Base-by-base conservation (phyloP, 2,113 vertebrate genomes). In the Verasper variegatus region DNA sequence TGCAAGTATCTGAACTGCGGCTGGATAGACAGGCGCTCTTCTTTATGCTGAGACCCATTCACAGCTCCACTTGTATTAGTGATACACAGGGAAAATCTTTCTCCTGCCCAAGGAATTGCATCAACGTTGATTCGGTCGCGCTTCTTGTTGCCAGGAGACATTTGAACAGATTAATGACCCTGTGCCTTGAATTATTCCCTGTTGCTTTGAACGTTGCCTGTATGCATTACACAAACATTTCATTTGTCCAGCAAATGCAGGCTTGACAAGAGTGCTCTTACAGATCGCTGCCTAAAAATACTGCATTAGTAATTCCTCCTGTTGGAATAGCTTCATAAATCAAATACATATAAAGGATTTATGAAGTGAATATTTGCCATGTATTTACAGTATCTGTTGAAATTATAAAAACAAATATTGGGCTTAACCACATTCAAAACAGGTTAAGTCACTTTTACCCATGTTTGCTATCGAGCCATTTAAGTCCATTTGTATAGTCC, bases 81-180 rank as follows among this genome's bases (percentile, higher is more conserved):
- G 64, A 79, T n/a, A 56, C 31, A 56, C 31, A 65, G 51, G 55
- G n/a, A 68, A 73, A 69, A 49, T 45, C 5, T 14, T 76, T 63
- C 35, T 71, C 63, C 37, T 21, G 24, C 51, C 42, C 52, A 78
- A 69, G 13, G 59, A 71, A 47, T 58, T 55, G 57, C 74, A 74
- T 73, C 74, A 77, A 63, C 9, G 12, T 40, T 74, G 73, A 74
- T 82, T 64, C 72, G 37, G 84, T 74, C 0, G 21, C 24, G 60
- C 58, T 52, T 64, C 58, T 60, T 75, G 85, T 91, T 85, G 80
- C 79, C 21, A 26, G 70, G 86, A 86, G 79, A 88, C 68, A 88
- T 89, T 87, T 68, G 51, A 83, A 78, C 57, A 83, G 76, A 85
- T 83, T 71, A 78, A 83, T 84, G 68, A 75, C 57, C 42, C 42